Evolutionary conservation across 1,140 invertebrate species (phyloP).

Genomic region (Tetragonula clypearis): DNA sequence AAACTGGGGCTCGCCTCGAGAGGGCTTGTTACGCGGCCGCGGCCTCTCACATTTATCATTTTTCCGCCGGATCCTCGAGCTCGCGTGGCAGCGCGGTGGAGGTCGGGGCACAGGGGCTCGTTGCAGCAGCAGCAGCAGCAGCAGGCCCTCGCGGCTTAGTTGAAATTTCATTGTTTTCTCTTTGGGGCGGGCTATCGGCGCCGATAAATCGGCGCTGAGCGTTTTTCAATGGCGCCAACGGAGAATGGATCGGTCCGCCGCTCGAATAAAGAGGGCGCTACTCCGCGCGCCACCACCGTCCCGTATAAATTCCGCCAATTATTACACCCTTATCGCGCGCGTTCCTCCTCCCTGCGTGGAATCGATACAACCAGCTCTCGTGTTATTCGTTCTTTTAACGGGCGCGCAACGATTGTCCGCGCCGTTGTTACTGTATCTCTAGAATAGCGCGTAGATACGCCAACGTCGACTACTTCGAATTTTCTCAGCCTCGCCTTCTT

Average conservation of each 20-base stretch:
- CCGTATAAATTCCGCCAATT: slow-evolving; percentile 20
- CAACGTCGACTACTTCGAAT: too few species aligned
- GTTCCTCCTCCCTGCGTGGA: not conserved
- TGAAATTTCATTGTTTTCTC: slow-evolving; percentile 67
- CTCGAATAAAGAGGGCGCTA: slow-evolving; percentile 18
- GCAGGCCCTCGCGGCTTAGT: slow-evolving; percentile 43
- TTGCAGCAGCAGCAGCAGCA: not conserved
- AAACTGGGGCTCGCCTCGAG: slow-evolving; percentile 76
- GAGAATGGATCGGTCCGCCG: slow-evolving; percentile 35
- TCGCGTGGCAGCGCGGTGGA: not conserved
- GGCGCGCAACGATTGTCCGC: too few species aligned
- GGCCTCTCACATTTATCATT: slow-evolving; percentile 76
- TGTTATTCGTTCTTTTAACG: not conserved
- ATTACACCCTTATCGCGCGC: slow-evolving; percentile 16
- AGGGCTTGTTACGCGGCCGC: slow-evolving; percentile 75
- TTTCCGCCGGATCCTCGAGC: slow-evolving; percentile 66
- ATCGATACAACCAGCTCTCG: not conserved
- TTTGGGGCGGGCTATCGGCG: slow-evolving; percentile 40
- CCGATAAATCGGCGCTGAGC: slow-evolving; percentile 58
- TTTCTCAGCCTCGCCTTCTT: too few species aligned
- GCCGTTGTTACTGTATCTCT: too few species aligned
- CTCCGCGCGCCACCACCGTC: not conserved
- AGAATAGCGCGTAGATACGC: too few species aligned
- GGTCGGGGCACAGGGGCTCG: not conserved
- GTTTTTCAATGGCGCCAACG: slow-evolving; percentile 49